These are phyloP conservation scores for Oenanthe oenanthe DNA, from an alignment of 2,113 vertebrate genomes.

Conservation along the genomic window DNA sequence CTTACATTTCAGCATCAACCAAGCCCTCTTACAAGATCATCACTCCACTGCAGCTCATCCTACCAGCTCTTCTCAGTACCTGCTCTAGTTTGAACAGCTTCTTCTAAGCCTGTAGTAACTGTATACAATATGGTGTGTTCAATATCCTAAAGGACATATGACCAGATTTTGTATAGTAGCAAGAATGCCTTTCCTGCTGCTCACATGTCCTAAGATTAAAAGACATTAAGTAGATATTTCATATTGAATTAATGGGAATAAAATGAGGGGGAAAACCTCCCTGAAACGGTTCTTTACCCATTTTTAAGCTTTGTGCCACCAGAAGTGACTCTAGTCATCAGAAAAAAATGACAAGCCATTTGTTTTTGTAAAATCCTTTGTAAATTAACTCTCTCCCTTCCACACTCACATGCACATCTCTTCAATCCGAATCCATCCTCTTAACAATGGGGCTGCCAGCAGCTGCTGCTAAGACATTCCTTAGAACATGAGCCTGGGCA, in stretches of 20 bases:
- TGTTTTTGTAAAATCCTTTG: conserved; percentile 4
- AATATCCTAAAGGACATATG: not conserved
- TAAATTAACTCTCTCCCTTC: conserved; percentile 34
- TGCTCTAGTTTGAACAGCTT: not conserved
- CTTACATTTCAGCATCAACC: not conserved
- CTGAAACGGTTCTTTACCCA: not conserved
- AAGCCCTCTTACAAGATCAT: not conserved
- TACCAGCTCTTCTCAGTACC: not conserved
- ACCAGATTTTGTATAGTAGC: not conserved
- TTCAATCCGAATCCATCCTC: conserved; percentile 2
- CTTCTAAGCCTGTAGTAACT: not conserved
- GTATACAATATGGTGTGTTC: not conserved
- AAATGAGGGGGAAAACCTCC: not conserved
- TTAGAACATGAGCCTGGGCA: conserved; percentile 53
- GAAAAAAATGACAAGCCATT: not conserved
- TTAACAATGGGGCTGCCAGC: conserved; percentile 40
- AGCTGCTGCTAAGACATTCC: conserved; percentile 67
- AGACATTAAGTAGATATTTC: not conserved
- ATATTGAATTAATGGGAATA: not conserved
- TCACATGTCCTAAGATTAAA: not conserved
- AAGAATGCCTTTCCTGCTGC: not conserved
- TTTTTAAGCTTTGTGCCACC: not conserved
- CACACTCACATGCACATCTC: not conserved
- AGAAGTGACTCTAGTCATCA: not conserved
- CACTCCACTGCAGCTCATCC: not conserved